These are phyloP conservation scores for Portunus trituberculatus DNA, from an alignment of 1,140 invertebrate species.

Conservation along the genomic window DNA sequence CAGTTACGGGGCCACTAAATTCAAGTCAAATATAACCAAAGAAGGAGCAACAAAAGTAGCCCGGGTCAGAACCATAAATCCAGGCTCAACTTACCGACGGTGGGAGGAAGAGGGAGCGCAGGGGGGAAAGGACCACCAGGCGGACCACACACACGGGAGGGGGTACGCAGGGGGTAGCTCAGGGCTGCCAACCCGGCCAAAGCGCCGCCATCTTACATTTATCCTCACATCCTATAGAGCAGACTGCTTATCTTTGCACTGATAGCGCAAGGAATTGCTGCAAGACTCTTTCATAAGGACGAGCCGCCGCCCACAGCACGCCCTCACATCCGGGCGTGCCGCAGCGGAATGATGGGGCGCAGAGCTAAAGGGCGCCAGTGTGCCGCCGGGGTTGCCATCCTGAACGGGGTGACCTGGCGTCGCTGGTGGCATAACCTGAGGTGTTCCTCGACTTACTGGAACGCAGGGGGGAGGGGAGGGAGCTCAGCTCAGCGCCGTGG, in stretches of 20 bases:
- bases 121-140: slow-evolving; percentile 13
- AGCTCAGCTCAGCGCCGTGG: slow-evolving; percentile 53
- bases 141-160: slow-evolving; percentile 55
- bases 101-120: neutral
- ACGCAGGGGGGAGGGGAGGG: neutral
- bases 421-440: slow-evolving; percentile 68
- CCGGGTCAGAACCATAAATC: slow-evolving; percentile 59
- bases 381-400: slow-evolving; percentile 7
- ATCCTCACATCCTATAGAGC: neutral
- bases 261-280: neutral
- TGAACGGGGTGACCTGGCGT: slow-evolving; percentile 59
- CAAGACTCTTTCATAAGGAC: neutral
- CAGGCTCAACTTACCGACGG: slow-evolving; percentile 65
- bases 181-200: slow-evolving; percentile 15
- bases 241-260: neutral
- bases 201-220: neutral
- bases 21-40: slow-evolving; percentile 53
- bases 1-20: slow-evolving; percentile 31
- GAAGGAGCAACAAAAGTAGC: slow-evolving; percentile 56
- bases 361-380: neutral
- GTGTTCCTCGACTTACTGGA: slow-evolving; percentile 43
- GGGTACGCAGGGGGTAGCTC: neutral
- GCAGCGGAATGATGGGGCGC: neutral
- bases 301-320: neutral
- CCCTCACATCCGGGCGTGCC: neutral